Evolutionary conservation across 2,113 vertebrate genomes (phyloP).

Genomic region (Condylura cristata): DNA sequence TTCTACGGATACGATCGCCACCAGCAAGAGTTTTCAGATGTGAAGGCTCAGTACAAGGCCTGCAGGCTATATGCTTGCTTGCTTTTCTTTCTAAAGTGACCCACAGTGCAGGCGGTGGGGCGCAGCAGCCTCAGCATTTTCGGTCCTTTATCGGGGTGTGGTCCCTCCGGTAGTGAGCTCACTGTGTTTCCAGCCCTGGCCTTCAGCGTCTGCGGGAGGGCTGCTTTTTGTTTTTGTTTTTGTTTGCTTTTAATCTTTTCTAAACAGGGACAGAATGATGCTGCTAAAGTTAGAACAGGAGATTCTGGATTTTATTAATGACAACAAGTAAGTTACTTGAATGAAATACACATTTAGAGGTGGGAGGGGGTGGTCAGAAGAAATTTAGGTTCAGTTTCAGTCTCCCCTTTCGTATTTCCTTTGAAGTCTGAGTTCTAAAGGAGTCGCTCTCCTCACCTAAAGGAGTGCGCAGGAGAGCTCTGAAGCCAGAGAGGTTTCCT

Average conservation of each 20-base stretch:
- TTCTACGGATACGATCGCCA: slow-evolving; percentile 24
- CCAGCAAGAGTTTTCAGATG: slow-evolving; percentile 56
- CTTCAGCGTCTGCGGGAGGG: slow-evolving; percentile 45
- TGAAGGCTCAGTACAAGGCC: background rate
- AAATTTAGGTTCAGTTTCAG: slow-evolving; percentile 56
- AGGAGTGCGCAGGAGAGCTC: too few relatives aligned
- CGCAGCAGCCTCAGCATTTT: background rate
- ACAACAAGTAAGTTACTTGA: slow-evolving; percentile 94
- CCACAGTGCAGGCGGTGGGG: background rate
- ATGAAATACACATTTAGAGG: slow-evolving; percentile 45
- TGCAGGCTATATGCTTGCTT: background rate
- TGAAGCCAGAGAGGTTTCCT: too few relatives aligned
- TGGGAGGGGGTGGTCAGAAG: slow-evolving; percentile 52
- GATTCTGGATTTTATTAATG: slow-evolving; percentile 99
- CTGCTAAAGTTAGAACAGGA: slow-evolving; percentile 99
- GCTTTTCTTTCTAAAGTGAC: slow-evolving; percentile 43
- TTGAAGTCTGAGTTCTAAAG: slow-evolving; percentile 55
- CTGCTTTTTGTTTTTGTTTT: slow-evolving; percentile 68
- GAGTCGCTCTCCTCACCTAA: slow-evolving; percentile 32
- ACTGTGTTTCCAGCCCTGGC: background rate
- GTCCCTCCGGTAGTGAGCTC: background rate
- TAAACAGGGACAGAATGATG: slow-evolving; percentile 98
- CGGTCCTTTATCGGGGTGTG: background rate
- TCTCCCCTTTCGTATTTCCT: background rate
- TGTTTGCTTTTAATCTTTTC: slow-evolving; percentile 58